These are phyloP conservation scores for Pelochelys cantorii DNA, from an alignment of 2,797 vertebrate genomes.

Conservation along the genomic window DNA sequence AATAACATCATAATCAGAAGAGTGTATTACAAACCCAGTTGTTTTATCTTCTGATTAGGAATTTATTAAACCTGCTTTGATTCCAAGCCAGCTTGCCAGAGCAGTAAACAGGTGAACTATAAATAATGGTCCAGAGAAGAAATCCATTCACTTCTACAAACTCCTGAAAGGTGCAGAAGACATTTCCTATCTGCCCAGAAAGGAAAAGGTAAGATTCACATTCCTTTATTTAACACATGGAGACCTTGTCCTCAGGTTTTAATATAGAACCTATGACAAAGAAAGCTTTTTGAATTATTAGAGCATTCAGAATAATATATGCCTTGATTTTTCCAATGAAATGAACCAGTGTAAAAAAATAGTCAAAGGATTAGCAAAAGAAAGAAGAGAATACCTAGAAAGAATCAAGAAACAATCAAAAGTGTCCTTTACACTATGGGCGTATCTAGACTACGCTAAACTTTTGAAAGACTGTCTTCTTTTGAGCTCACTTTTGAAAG, in stretches of 20 bases:
- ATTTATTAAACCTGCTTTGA: slow-evolving; percentile 31
- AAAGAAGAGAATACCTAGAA: no score
- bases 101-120: slow-evolving; percentile 72
- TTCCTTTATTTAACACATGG: fast-evolving
- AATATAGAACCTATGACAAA: neutral
- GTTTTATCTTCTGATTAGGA: neutral
- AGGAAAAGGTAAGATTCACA: slow-evolving; percentile 24
- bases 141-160: slow-evolving; percentile 8
- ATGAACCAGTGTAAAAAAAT: no score
- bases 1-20: neutral
- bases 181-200: neutral
- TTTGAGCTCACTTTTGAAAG: no score
- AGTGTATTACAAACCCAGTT: fast-evolving
- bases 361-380: no score
- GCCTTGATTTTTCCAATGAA: no score
- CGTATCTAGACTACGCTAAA: no score
- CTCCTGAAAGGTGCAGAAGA: neutral
- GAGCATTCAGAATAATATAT: no score
- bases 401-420: no score
- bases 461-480: no score
- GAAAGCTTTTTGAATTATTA: neutral
- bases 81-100: slow-evolving; percentile 41
- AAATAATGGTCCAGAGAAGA: slow-evolving; percentile 37
- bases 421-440: no score
- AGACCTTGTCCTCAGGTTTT: neutral